phyloP scores from a whole-genome alignment of 2,797 vertebrate genomes.

The Anniella stebbinsi region DNA sequence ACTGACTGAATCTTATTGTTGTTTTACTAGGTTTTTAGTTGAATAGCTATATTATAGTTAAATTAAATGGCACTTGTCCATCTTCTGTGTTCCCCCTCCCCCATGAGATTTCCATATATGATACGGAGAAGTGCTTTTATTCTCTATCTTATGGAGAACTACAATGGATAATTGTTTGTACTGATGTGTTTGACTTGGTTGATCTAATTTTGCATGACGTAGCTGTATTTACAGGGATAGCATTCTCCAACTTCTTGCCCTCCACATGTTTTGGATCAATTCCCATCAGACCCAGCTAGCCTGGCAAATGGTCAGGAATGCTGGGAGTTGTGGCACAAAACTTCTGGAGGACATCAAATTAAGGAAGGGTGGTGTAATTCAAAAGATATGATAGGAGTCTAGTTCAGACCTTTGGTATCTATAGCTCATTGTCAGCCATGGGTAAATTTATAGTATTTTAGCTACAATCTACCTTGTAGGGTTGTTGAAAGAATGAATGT shows the following conservation, averaged over 20 bases:
- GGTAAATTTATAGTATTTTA: not conserved
- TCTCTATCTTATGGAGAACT: not conserved
- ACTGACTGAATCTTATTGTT: not conserved
- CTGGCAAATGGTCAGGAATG: no score
- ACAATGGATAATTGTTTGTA: not conserved
- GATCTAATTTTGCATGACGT: not conserved
- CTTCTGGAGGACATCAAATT: no score
- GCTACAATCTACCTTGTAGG: not conserved
- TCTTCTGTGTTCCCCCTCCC: not conserved
- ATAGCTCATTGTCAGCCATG: not conserved
- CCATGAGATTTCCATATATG: not conserved
- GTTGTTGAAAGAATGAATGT: not conserved
- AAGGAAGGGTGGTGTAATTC: no score
- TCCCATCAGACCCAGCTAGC: no score
- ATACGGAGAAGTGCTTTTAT: not conserved
- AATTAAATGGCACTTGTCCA: not conserved
- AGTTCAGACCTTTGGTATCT: not conserved
- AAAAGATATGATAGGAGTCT: not conserved
- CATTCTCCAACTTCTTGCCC: no score
- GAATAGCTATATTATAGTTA: not conserved
- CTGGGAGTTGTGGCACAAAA: no score
- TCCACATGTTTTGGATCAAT: no score
- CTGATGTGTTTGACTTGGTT: not conserved
- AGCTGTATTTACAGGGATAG: not conserved
- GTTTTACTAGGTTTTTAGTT: not conserved